phyloP scores from a whole-genome alignment of 2,113 vertebrate genomes.

The Aix galericulata region DNA sequence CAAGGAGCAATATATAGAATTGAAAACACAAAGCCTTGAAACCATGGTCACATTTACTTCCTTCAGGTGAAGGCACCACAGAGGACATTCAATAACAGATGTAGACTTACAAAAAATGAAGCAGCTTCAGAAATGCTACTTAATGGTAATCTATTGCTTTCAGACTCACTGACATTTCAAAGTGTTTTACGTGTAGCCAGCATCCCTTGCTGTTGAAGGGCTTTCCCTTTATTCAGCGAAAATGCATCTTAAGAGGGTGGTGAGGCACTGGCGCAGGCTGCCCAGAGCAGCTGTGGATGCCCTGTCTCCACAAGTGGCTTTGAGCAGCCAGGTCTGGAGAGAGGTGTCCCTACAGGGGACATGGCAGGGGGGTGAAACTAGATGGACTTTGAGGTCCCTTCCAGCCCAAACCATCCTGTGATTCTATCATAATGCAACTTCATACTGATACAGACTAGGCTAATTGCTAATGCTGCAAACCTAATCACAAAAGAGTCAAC shows the following conservation, averaged over 20 bases:
- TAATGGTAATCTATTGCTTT: too few relatives aligned
- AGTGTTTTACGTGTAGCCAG: background rate
- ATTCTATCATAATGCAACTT: too few relatives aligned
- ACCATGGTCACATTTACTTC: rapidly evolving
- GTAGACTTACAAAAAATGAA: background rate
- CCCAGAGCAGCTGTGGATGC: too few relatives aligned
- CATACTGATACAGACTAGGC: too few relatives aligned
- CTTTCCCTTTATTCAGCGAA: background rate
- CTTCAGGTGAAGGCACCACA: background rate
- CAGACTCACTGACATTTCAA: background rate
- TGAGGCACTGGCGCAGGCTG: too few relatives aligned
- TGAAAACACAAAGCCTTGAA: background rate
- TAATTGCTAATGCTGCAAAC: background rate
- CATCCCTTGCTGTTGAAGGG: background rate
- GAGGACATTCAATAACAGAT: background rate
- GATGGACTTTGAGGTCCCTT: too few relatives aligned
- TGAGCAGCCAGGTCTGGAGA: too few relatives aligned
- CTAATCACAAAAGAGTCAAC: background rate
- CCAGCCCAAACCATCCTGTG: too few relatives aligned
- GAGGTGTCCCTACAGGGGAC: too few relatives aligned
- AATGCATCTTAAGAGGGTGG: background rate
- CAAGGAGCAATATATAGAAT: background rate
- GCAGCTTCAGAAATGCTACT: background rate
- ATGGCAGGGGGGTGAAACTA: too few relatives aligned
- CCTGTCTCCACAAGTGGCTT: too few relatives aligned